These are phyloP conservation scores for Steromphala cineraria DNA, from an alignment of 2,888 invertebrate species.

Conservation along the genomic window DNA sequence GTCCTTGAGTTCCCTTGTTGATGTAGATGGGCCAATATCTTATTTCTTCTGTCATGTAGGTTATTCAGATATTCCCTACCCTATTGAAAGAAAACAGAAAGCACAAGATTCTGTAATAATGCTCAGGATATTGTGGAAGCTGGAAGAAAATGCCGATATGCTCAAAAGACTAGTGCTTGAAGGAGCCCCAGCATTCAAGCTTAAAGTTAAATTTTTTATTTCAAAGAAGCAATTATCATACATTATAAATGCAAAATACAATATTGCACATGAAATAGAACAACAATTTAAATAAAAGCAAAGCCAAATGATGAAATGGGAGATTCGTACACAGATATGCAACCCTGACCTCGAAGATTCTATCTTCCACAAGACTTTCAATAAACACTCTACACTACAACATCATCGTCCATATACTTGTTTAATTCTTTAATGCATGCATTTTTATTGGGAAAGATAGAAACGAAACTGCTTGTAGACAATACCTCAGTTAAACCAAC, in stretches of 20 bases:
- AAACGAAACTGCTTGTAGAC: neutral
- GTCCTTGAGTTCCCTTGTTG: neutral
- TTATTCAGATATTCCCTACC: slow-evolving; percentile 35
- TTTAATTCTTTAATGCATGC: neutral
- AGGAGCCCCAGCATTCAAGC: neutral
- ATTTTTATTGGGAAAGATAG: neutral
- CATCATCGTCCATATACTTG: neutral
- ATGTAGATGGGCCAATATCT: slow-evolving; percentile 41
- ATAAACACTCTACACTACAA: neutral
- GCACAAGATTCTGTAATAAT: neutral
- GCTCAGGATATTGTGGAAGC: neutral
- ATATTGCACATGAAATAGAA: neutral
- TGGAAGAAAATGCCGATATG: neutral
- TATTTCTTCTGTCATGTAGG: slow-evolving; percentile 38
- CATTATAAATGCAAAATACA: neutral
- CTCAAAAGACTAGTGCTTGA: neutral
- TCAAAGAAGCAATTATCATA: neutral
- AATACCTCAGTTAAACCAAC: neutral
- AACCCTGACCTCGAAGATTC: neutral
- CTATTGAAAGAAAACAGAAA: neutral
- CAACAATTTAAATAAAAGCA: neutral
- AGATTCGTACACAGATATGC: neutral
- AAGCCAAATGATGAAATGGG: neutral
- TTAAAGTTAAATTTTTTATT: neutral
- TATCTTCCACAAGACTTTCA: neutral